Evolutionary conservation across 2,888 invertebrate species (phyloP).

Genomic region (Drosophila tripunctata): DNA sequence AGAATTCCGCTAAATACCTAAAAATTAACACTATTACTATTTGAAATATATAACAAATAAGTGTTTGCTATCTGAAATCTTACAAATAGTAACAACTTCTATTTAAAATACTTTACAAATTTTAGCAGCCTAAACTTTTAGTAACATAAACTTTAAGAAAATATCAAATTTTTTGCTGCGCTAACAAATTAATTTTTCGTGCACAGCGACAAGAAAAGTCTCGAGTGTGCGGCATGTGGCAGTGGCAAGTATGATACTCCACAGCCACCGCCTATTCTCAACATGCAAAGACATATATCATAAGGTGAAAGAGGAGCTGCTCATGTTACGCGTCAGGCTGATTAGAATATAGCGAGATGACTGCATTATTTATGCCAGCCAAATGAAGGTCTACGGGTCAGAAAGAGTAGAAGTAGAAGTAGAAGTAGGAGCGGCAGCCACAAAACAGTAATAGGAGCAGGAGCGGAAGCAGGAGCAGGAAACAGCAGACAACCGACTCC

Average conservation of each 20-base stretch:
- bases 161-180: constrained; percentile 44
- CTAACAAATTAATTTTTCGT: constrained; percentile 80
- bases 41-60: no score
- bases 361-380: constrained; percentile 65
- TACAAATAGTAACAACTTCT: no score
- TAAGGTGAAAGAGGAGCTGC: constrained; percentile 26
- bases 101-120: neutral
- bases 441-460: neutral
- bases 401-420: constrained; percentile 19
- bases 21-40: no score
- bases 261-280: neutral
- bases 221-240: constrained; percentile 14
- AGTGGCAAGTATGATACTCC: constrained; percentile 8
- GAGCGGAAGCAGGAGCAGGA: neutral
- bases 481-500: constrained; percentile 7
- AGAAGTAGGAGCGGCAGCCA: constrained; percentile 5
- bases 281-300: constrained; percentile 52
- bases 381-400: constrained; percentile 79
- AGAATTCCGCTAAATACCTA: no score
- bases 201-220: constrained; percentile 57
- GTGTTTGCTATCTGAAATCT: no score
- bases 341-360: constrained; percentile 74
- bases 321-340: constrained; percentile 75
- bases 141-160: constrained; percentile 51
- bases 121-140: neutral